Percentiles rank a stretch among this genome's conserved stretches.
phyloP scores from a whole-genome alignment of 2,888 invertebrate genomes.

The Zaprionus lineosus region DNA sequence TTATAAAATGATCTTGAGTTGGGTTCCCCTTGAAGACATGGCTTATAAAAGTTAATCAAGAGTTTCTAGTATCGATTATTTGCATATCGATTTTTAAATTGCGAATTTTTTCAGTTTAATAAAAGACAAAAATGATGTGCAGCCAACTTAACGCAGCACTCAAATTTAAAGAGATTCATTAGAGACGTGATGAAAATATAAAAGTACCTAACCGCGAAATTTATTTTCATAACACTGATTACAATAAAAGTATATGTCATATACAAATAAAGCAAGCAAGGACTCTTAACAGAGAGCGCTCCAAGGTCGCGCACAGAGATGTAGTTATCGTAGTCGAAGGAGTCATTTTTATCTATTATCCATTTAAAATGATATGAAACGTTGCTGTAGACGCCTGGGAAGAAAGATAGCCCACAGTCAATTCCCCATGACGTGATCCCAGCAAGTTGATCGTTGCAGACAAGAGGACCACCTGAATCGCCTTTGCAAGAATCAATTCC shows the following conservation, averaged over 20 bases:
- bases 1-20: too few species aligned
- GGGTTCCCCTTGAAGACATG: neutral
- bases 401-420: constrained; percentile 34
- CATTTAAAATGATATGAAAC: constrained; percentile 23
- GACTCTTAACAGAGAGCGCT: too few species aligned
- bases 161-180: too few species aligned
- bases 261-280: too few species aligned
- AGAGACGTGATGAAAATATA: too few species aligned
- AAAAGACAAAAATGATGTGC: too few species aligned
- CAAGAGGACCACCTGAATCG: constrained; percentile 42
- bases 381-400: constrained; percentile 48
- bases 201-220: too few species aligned
- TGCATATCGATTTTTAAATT: constrained; percentile 5
- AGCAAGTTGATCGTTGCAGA: constrained; percentile 19
- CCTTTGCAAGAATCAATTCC: constrained; percentile 53
- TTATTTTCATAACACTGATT: too few species aligned
- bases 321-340: constrained; percentile 25
- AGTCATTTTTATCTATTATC: constrained; percentile 18
- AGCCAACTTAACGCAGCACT: too few species aligned
- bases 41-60: too few species aligned
- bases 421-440: constrained; percentile 45
- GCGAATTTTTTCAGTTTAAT: too few species aligned
- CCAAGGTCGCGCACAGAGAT: neutral
- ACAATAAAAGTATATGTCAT: too few species aligned
- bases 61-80: neutral